Percentiles rank a stretch among this genome's conserved stretches.
Conservation (phyloP, 2,797 vertebrate genomes). For the Corythornis leucogaster region DNA sequence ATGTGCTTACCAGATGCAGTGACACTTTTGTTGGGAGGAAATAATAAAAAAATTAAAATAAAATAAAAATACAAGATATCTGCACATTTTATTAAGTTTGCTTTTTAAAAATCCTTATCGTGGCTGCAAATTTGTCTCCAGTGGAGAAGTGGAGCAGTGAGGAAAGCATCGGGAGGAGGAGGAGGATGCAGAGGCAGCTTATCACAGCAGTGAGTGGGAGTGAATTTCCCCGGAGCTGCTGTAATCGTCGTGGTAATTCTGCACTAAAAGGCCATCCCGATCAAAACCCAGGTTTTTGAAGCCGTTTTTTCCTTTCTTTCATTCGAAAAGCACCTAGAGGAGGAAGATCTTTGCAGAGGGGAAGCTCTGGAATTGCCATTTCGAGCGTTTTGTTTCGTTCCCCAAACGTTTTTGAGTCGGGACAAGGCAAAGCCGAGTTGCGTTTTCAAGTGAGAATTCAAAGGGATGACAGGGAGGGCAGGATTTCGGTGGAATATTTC, state of each 20-base stretch:
- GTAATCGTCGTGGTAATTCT: conserved; percentile 15
- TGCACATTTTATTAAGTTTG: conserved; percentile 19
- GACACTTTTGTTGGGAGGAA: conserved; percentile 44
- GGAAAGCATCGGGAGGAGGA: neutral
- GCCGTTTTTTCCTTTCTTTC: neutral
- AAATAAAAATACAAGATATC: neutral
- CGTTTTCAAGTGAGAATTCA: neutral
- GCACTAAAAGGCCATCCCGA: conserved; percentile 6
- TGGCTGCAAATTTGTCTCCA: neutral
- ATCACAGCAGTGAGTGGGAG: conserved; percentile 44
- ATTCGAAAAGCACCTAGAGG: neutral
- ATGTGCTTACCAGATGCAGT: conserved; percentile 8
- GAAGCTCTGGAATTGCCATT: conserved; percentile 7
- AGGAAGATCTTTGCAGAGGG: neutral
- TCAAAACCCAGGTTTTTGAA: neutral
- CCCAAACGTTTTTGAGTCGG: conserved; percentile 1
- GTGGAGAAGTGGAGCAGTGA: conserved; percentile 7
- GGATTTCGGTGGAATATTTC: conserved; percentile 44
- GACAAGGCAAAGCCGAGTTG: conserved; percentile 29
- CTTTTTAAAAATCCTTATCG: conserved; percentile 8
- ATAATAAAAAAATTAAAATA: neutral
- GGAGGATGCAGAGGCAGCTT: neutral
- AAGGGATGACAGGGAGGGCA: neutral
- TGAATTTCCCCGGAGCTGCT: conserved; percentile 17
- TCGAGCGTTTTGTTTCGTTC: conserved; percentile 43